Evolutionary conservation across 1,140 invertebrate species (phyloP), one percentile per base, ranked within the genome.

Genomic region (Spodoptera litura): DNA sequence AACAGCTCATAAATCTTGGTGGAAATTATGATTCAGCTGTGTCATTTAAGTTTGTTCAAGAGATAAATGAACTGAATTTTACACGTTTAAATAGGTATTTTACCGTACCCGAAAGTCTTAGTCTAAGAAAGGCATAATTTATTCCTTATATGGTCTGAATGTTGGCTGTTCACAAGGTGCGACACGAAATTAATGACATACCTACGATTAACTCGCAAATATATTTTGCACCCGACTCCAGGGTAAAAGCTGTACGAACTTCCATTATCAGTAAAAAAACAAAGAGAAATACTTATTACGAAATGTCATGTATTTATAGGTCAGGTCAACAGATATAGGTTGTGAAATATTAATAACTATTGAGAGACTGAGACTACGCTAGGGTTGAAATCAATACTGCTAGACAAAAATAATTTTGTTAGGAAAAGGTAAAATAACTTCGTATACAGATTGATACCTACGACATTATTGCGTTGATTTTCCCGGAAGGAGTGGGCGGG

Each of bases 241-340:
- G 38, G 38, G 38, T 44, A 44, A 44, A 44, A 44, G 38, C 4
- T 9, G 38, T 44, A 44, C 38, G n/a, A n/a, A 12, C 2, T 12
- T 61, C 10, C 5, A 12, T 61, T 13, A 61, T 31, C 20, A 61
- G 12, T 11, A 9, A 35, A 31, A 11, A 35, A 25, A 66, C 59
- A 62, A 62, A 31, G n/a, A 62, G 27, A 49, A 44, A 66, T 38
- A 51, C n/a, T 27, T 52, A 49, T 51, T 66, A 12, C 4, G 66
- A 53, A 53, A 70, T 70, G 66, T 70, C 49, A 70, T 31, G 25
- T 70, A 70, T 70, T 68, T 49, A 53, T 68, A 38, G 31, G 49
- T 27, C 20, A 53, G 66, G 66, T 70, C 49, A 53, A 31, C 64
- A 64, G 61, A 64, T 68, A 15, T 52, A n/a, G 66, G 20, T 70